These are phyloP conservation scores for Procambarus clarkii DNA, from an alignment of 1,140 invertebrate species.

Conservation along the genomic window DNA sequence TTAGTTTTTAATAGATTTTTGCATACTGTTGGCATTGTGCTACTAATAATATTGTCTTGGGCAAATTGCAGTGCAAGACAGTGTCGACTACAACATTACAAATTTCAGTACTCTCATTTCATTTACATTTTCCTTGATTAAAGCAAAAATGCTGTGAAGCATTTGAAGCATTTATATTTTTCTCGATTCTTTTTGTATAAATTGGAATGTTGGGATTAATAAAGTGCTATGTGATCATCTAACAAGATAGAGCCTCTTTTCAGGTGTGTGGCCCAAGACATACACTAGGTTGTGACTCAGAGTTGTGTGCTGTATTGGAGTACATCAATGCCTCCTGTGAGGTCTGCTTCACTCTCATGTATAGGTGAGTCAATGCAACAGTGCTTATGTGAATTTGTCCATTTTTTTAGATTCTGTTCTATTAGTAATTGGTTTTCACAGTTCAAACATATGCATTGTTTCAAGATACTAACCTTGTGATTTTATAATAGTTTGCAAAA, in stretches of 20 bases:
- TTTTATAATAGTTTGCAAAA: not conserved
- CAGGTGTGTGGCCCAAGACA: not conserved
- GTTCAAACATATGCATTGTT: too few relatives aligned
- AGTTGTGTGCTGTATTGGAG: not conserved
- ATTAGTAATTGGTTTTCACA: too few relatives aligned
- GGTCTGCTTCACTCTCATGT: slow-evolving; percentile 36
- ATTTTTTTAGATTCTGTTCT: too few relatives aligned
- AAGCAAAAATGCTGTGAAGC: not conserved
- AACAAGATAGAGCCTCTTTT: not conserved
- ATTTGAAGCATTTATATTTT: not conserved
- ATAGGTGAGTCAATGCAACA: not conserved
- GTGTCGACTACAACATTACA: not conserved
- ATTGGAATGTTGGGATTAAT: too few relatives aligned
- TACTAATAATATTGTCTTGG: too few relatives aligned
- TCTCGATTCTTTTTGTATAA: too few relatives aligned
- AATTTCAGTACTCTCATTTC: not conserved
- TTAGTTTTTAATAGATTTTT: too few relatives aligned
- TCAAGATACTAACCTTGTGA: too few relatives aligned
- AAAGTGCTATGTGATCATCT: too few relatives aligned
- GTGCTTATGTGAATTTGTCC: too few relatives aligned
- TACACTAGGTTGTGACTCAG: slow-evolving; percentile 12
- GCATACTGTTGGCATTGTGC: too few relatives aligned
- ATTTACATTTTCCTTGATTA: not conserved
- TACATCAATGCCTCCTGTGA: slow-evolving; percentile 9
- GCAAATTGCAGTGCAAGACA: not conserved